Evolutionary conservation across 2,888 invertebrate genomes (phyloP).

Genomic region (Eupithecia inturbata): DNA sequence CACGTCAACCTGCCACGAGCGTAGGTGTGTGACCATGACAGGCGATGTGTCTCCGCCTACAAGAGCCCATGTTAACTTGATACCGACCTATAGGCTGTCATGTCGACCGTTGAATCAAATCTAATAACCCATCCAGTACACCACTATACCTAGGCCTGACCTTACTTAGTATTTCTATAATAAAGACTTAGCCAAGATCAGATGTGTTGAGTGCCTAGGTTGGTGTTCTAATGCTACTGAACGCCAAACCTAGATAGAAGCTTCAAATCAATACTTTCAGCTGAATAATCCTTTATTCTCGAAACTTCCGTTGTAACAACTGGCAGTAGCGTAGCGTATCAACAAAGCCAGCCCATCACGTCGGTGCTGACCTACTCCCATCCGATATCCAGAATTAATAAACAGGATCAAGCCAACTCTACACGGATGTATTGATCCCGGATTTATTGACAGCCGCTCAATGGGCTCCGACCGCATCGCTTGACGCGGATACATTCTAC

Average conservation of each 20-base stretch:
- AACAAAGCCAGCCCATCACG: conserved; percentile 13
- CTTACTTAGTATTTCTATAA: not conserved
- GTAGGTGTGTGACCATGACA: not conserved
- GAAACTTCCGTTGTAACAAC: not conserved
- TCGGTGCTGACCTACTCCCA: conserved; percentile 14
- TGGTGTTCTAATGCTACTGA: not conserved
- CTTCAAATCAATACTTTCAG: not conserved
- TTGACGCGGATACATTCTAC: conserved; percentile 1
- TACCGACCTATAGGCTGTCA: not conserved
- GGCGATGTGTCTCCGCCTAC: not conserved
- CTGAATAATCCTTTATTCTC: not conserved
- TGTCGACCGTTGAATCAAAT: not conserved
- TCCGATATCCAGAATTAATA: conserved; percentile 36
- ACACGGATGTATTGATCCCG: conserved; percentile 32
- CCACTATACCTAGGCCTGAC: not conserved
- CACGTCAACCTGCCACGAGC: too few relatives aligned
- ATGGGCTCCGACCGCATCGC: conserved; percentile 13
- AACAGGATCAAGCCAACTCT: conserved; percentile 36
- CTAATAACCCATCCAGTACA: not conserved
- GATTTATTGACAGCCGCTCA: conserved; percentile 32
- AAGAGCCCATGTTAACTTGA: not conserved
- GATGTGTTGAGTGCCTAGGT: not conserved
- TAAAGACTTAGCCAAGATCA: not conserved
- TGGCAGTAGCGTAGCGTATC: not conserved
- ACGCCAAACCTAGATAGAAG: not conserved